Evolutionary conservation across 2,888 invertebrate species (phyloP).

Genomic region (Eustalomyia histrio): DNA sequence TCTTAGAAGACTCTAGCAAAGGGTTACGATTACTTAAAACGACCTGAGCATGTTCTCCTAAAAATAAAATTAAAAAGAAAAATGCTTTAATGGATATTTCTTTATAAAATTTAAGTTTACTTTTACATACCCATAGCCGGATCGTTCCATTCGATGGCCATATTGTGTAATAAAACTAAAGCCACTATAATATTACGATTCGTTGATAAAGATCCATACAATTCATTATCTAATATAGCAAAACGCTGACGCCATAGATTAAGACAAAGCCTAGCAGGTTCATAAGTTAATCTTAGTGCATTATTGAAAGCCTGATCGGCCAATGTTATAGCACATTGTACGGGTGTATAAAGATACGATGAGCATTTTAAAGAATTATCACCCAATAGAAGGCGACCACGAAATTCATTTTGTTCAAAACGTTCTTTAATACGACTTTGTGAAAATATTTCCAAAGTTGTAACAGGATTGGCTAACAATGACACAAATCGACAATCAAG

Average conservation of each 20-base stretch:
- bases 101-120: neutral
- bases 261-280: constrained; percentile 70
- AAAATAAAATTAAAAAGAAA: neutral
- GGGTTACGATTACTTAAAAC: neutral
- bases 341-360: constrained; percentile 72
- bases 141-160: constrained; percentile 75
- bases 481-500: constrained; percentile 69
- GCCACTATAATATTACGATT: constrained; percentile 73
- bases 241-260: constrained; percentile 71
- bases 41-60: constrained; percentile 22
- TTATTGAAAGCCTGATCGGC: constrained; percentile 72
- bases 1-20: constrained; percentile 20
- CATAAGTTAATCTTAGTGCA: constrained; percentile 70
- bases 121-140: constrained; percentile 68
- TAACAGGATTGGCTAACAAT: constrained; percentile 34
- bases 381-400: constrained; percentile 73
- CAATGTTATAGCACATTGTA: constrained; percentile 66
- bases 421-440: constrained; percentile 73
- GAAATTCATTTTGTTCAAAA: constrained; percentile 76
- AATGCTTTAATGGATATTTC: too few relatives aligned
- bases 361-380: constrained; percentile 70
- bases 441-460: constrained; percentile 68
- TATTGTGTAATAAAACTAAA: constrained; percentile 73
- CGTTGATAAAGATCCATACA: constrained; percentile 69
- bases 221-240: constrained; percentile 69